Evolutionary conservation across 2,113 vertebrate genomes (phyloP).

Genomic region (Hippocampus zosterae): DNA sequence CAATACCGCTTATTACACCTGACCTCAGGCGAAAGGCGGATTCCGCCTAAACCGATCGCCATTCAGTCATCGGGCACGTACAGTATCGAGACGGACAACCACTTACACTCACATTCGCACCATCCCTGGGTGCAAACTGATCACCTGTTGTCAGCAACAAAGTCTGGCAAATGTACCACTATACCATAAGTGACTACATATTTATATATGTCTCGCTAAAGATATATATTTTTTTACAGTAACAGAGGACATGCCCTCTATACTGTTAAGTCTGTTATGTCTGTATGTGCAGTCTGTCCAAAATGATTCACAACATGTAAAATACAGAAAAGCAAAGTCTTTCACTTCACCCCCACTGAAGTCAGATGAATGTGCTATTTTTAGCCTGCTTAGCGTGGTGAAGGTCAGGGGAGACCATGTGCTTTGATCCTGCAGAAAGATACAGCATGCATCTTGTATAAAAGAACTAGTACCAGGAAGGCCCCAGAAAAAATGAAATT

Average conservation of each 20-base stretch:
- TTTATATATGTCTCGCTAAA: neutral
- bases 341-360: conserved; percentile 42
- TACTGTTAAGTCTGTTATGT: neutral
- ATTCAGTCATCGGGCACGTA: too few relatives aligned
- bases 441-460: conserved; percentile 11
- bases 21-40: too few relatives aligned
- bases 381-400: conserved; percentile 14
- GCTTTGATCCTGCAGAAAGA: conserved; percentile 44
- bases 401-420: conserved; percentile 44
- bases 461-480: conserved; percentile 22
- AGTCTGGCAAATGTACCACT: too few relatives aligned
- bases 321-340: conserved; percentile 36
- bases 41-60: too few relatives aligned
- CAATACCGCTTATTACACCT: too few relatives aligned
- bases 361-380: conserved; percentile 52
- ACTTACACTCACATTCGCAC: too few relatives aligned
- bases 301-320: conserved; percentile 11
- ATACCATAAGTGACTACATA: neutral
- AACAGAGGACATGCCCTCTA: neutral
- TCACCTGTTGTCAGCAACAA: too few relatives aligned
- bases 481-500: conserved; percentile 11
- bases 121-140: too few relatives aligned
- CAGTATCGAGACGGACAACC: too few relatives aligned
- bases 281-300: neutral
- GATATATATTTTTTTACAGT: neutral